Conservation (phyloP, 2,888 invertebrate genomes). For the Helobdella robusta region DNA sequence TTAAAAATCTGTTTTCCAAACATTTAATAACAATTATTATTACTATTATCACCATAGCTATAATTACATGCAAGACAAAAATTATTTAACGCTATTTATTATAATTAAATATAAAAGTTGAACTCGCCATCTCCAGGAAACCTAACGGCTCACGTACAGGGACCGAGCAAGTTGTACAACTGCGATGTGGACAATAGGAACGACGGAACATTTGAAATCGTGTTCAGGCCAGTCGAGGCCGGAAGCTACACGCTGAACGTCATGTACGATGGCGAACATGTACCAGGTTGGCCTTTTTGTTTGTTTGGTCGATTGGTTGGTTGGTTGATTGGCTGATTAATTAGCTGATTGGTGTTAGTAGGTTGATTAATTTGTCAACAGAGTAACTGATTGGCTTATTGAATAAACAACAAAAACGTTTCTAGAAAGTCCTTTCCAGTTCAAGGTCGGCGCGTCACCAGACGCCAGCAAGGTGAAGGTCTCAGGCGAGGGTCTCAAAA, state of each 20-base stretch:
- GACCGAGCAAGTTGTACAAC: conserved; percentile 83
- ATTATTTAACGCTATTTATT: no score
- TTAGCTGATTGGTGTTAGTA: not conserved
- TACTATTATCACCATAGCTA: no score
- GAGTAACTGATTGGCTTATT: not conserved
- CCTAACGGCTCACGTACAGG: conserved; percentile 89
- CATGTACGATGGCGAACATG: conserved; percentile 61
- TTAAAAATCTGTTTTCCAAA: no score
- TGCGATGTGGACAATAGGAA: conserved; percentile 95
- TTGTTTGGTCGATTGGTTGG: no score
- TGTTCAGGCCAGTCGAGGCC: conserved; percentile 88
- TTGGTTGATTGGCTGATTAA: no score
- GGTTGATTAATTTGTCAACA: no score
- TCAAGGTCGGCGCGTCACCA: conserved; percentile 85
- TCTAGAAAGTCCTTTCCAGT: conserved; percentile 78
- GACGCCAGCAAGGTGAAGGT: conserved; percentile 96
- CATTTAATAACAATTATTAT: no score
- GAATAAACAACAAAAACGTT: not conserved
- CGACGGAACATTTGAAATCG: conserved; percentile 83
- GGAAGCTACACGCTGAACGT: conserved; percentile 86
- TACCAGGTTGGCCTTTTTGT: conserved; percentile 46
- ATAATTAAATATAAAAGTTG: no score
- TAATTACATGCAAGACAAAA: no score
- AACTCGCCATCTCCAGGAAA: conserved; percentile 63
- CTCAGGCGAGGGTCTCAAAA: conserved; percentile 94